These are phyloP conservation scores for Acropternis orthonyx DNA, from an alignment of 2,797 vertebrate species.

Conservation along the genomic window DNA sequence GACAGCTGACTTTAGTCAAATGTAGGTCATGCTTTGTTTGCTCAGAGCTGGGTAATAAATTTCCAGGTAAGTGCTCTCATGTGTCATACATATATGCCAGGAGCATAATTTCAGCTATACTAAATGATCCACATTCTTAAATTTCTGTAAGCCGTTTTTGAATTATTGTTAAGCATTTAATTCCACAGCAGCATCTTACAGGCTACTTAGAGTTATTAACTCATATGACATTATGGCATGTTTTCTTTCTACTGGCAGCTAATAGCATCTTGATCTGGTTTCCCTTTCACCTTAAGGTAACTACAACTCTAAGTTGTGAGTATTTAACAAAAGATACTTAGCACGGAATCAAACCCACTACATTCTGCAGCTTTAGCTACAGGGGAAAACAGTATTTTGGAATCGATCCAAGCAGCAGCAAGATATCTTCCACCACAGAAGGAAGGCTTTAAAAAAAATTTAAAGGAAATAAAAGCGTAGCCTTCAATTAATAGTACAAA, in stretches of 20 bases:
- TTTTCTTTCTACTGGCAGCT: slow-evolving; percentile 70
- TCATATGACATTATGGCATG: slow-evolving; percentile 69
- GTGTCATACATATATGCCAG: slow-evolving; percentile 78
- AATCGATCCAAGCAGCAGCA: slow-evolving; percentile 59
- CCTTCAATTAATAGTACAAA: slow-evolving; percentile 58
- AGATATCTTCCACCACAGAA: slow-evolving; percentile 53
- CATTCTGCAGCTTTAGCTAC: slow-evolving; percentile 53
- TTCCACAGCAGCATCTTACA: slow-evolving; percentile 72
- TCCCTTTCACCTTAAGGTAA: slow-evolving; percentile 67
- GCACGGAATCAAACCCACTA: slow-evolving; percentile 57
- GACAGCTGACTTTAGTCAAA: slow-evolving; percentile 83
- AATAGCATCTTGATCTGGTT: slow-evolving; percentile 73
- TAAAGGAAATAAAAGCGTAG: slow-evolving; percentile 53
- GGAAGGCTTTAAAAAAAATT: slow-evolving; percentile 32
- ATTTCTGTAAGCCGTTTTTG: slow-evolving; percentile 76
- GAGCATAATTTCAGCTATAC: slow-evolving; percentile 74
- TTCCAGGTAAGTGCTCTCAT: slow-evolving; percentile 82
- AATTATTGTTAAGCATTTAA: slow-evolving; percentile 82
- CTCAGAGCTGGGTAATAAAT: slow-evolving; percentile 80
- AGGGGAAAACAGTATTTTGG: slow-evolving; percentile 46
- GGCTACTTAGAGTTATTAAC: slow-evolving; percentile 80
- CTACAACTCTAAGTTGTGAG: slow-evolving; percentile 48
- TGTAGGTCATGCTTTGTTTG: slow-evolving; percentile 85
- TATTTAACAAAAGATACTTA: slow-evolving; percentile 69
- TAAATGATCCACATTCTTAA: slow-evolving; percentile 78